These are phyloP conservation scores for Chitala chitala DNA, from an alignment of 2,113 vertebrate species.

Conservation along the genomic window DNA sequence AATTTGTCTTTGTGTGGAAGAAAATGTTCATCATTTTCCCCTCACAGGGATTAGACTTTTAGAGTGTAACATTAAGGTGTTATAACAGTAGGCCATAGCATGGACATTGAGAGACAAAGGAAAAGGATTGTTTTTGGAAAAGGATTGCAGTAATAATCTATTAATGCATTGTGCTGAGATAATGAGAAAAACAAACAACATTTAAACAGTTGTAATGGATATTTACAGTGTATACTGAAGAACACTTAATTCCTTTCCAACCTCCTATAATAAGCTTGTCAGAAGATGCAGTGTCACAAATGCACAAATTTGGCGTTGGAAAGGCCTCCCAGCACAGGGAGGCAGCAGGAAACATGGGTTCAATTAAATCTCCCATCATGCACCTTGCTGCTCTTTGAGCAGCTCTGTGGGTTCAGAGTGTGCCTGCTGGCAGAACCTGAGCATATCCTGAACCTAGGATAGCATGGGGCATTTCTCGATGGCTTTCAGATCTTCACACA, in stretches of 20 bases:
- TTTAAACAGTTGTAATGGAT: too few relatives aligned
- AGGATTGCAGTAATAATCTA: too few relatives aligned
- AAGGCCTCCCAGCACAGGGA: not conserved
- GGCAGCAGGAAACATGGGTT: not conserved
- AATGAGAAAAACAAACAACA: too few relatives aligned
- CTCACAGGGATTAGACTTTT: too few relatives aligned
- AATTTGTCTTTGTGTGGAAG: too few relatives aligned
- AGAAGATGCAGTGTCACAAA: not conserved
- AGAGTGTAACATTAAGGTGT: too few relatives aligned
- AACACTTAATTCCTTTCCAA: not conserved
- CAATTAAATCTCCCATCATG: not conserved
- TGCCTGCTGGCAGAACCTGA: not conserved
- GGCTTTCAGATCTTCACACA: slow-evolving; percentile 4
- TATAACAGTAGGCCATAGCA: too few relatives aligned
- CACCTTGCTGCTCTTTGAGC: too few relatives aligned
- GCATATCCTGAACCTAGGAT: not conserved
- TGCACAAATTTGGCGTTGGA: not conserved
- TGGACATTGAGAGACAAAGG: too few relatives aligned
- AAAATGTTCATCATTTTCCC: too few relatives aligned
- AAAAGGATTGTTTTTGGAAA: too few relatives aligned
- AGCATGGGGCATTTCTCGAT: not conserved
- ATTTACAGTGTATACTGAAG: not conserved
- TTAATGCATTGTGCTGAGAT: too few relatives aligned
- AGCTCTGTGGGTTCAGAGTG: not conserved
- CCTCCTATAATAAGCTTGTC: not conserved